These are phyloP conservation scores for Dendrocincla tyrannina DNA, from an alignment of 2,797 vertebrate genomes.

Conservation along the genomic window DNA sequence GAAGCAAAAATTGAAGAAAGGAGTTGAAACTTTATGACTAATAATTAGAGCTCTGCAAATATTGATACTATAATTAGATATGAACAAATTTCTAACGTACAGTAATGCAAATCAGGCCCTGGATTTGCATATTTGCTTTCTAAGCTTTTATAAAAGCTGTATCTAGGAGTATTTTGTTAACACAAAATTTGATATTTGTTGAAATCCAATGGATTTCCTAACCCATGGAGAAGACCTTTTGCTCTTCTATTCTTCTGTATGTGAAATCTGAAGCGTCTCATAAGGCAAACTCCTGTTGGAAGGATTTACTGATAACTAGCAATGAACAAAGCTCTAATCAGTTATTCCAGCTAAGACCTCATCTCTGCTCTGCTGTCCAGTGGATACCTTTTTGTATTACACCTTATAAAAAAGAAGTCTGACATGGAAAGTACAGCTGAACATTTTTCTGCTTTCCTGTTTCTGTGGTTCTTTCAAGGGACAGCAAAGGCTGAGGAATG, in stretches of 20 bases:
- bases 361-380: not conserved
- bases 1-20: not conserved
- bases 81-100: not conserved
- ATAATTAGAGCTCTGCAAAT: conserved; percentile 51
- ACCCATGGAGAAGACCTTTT: not conserved
- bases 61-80: not conserved
- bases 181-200: not conserved
- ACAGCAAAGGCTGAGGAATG: not conserved
- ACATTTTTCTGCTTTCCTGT: not conserved
- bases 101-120: not conserved
- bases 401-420: not conserved
- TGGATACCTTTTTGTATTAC: not conserved
- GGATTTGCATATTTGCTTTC: not conserved
- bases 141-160: not conserved
- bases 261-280: not conserved
- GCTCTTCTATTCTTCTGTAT: not conserved
- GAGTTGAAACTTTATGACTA: not conserved
- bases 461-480: not conserved
- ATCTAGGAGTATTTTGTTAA: not conserved
- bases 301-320: not conserved
- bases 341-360: not conserved
- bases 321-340: not conserved
- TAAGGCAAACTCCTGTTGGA: not conserved
- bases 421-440: not conserved
- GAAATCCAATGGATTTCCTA: not conserved